These are phyloP conservation scores for Characodon lateralis DNA, from an alignment of 2,797 vertebrate species.

Conservation along the genomic window DNA sequence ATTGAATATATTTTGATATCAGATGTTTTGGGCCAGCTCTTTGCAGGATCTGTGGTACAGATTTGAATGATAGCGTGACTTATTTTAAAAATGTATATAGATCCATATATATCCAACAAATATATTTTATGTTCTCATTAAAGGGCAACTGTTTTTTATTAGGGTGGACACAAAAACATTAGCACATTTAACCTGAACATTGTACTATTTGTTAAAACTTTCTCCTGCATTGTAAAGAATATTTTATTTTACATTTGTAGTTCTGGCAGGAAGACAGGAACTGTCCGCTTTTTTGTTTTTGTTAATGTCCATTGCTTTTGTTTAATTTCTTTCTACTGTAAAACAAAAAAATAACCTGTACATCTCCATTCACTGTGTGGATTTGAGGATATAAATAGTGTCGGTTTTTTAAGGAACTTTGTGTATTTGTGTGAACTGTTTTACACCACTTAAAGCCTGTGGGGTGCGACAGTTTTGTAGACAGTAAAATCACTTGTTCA, in stretches of 20 bases:
- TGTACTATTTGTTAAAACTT: conserved; percentile 1
- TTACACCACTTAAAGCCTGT: neutral
- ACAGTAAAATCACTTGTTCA: neutral
- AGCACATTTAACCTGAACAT: conserved; percentile 18
- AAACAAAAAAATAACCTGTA: conserved; percentile 19
- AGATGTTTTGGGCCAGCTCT: conserved; percentile 52
- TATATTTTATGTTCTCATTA: conserved; percentile 51
- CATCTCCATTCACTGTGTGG: conserved; percentile 60
- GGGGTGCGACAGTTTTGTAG: neutral
- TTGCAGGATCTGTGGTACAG: conserved; percentile 42
- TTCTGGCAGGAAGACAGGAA: neutral
- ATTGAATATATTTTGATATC: conserved; percentile 72
- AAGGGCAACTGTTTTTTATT: conserved; percentile 29
- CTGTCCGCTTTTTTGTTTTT: conserved; percentile 36
- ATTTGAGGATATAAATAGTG: conserved; percentile 63
- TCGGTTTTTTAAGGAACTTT: conserved; percentile 36
- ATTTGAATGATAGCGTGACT: conserved; percentile 44
- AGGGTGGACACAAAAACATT: conserved; percentile 36
- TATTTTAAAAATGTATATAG: conserved; percentile 51
- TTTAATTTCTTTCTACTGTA: conserved; percentile 51
- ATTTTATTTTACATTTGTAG: neutral
- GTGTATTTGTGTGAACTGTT: conserved; percentile 15
- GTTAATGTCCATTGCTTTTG: conserved; percentile 37
- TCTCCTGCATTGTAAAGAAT: conserved; percentile 5
- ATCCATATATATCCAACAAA: conserved; percentile 30